A percentile compares a stretch with the other conserved stretches of the same genome.
Evolutionary conservation across 2,888 invertebrate genomes (phyloP).

Genomic region (Chamaedrilus cognettii): DNA sequence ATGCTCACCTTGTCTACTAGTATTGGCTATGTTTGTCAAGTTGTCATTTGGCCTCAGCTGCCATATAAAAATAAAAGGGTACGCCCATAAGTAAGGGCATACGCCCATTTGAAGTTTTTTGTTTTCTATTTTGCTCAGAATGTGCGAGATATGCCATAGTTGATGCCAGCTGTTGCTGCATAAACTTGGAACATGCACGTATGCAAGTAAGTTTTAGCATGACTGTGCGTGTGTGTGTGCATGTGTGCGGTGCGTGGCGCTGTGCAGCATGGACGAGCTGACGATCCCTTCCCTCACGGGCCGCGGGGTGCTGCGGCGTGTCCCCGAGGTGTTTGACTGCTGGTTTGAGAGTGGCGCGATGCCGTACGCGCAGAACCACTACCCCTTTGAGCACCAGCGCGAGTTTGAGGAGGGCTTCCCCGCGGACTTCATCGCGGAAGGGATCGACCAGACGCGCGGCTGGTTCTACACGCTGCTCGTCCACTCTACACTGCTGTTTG

Average conservation of each 20-base stretch:
- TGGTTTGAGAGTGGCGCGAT: slow-evolving; percentile 99
- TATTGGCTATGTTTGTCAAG: too few relatives aligned
- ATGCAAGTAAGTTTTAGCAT: too few relatives aligned
- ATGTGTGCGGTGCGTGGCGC: slow-evolving; percentile 1
- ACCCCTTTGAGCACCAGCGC: slow-evolving; percentile 89
- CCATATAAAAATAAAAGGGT: too few relatives aligned
- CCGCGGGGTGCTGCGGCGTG: slow-evolving; percentile 79
- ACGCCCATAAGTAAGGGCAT: too few relatives aligned
- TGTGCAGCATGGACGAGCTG: slow-evolving; percentile 80
- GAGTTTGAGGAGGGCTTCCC: slow-evolving; percentile 72
- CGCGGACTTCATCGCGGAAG: slow-evolving; percentile 99
- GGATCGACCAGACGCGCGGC: slow-evolving; percentile 96
- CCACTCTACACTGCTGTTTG: slow-evolving; percentile 91
- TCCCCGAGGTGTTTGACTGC: slow-evolving; percentile 97
- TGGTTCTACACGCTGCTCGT: slow-evolving; percentile 72
- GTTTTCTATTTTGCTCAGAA: too few relatives aligned
- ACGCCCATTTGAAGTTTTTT: too few relatives aligned
- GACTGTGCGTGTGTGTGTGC: slow-evolving; percentile 7
- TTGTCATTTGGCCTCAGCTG: too few relatives aligned
- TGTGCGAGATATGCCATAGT: too few relatives aligned
- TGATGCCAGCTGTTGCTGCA: too few relatives aligned
- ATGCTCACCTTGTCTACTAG: too few relatives aligned
- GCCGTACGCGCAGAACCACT: slow-evolving; percentile 81
- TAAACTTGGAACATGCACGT: too few relatives aligned
- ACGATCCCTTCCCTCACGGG: slow-evolving; percentile 90